A percentile compares a stretch with the other conserved stretches of the same genome.
phyloP scores from a whole-genome alignment of 2,113 vertebrate genomes.

The Morone saxatilis region DNA sequence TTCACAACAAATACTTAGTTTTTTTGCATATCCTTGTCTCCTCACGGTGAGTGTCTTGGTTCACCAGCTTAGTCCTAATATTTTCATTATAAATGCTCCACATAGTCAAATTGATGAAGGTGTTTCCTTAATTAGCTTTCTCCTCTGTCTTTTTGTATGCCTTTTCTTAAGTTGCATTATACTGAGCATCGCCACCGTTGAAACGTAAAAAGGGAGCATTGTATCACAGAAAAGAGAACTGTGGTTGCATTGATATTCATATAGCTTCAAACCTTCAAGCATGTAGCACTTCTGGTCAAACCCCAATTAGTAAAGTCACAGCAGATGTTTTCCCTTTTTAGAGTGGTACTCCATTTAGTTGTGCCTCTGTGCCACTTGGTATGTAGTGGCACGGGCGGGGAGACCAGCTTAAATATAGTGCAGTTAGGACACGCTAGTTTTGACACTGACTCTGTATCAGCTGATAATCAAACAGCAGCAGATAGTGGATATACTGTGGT shows the following conservation, averaged over 20 bases:
- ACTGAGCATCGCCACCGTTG: neutral
- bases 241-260: no score
- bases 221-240: no score
- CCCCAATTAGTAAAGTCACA: neutral
- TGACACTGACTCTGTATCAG: neutral
- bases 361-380: no score
- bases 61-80: no score
- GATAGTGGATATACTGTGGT: neutral
- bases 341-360: no score
- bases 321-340: neutral
- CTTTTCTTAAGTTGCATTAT: no score
- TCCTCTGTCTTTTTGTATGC: neutral
- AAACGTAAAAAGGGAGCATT: no score
- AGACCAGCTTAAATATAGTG: neutral
- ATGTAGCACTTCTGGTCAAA: no score
- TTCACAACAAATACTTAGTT: no score
- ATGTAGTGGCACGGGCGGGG: neutral
- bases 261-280: no score
- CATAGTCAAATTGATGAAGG: neutral
- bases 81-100: neutral
- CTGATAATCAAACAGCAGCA: neutral
- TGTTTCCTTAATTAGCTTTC: neutral
- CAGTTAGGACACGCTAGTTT: neutral
- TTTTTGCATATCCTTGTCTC: no score
- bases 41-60: no score